Percentiles rank a stretch among this genome's conserved stretches.
phyloP scores from a whole-genome alignment of 35 echinoderm and acorn worm species.

The Eucidaris tribuloides region DNA sequence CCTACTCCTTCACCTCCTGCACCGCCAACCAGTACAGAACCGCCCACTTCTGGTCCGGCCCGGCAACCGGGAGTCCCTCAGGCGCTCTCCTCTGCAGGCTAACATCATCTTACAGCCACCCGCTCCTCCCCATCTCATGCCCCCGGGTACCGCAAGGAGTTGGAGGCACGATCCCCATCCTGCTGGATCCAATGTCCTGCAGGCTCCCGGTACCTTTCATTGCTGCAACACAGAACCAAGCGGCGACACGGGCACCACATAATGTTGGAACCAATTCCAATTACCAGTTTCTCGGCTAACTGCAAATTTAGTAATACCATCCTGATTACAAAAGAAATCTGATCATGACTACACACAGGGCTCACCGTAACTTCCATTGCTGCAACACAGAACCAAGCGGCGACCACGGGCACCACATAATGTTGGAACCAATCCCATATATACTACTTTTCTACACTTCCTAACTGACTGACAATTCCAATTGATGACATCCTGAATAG shows the following conservation, averaged over 20 bases:
- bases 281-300: too few species aligned
- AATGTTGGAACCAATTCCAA: too few species aligned
- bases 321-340: constrained; percentile 66
- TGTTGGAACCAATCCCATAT: too few species aligned
- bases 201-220: constrained; percentile 71
- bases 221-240: constrained; percentile 28
- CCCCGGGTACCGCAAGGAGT: background rate
- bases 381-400: constrained; percentile 32
- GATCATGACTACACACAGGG: constrained; percentile 74
- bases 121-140: constrained; percentile 54
- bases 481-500: too few species aligned
- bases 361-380: constrained; percentile 63
- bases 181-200: constrained; percentile 80
- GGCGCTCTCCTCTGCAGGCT: constrained; percentile 27
- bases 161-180: constrained; percentile 60
- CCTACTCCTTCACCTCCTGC: background rate
- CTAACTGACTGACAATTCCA: too few species aligned
- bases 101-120: constrained; percentile 98
- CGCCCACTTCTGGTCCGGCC: background rate
- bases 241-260: constrained; percentile 44
- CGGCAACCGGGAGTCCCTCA: background rate
- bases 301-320: too few species aligned
- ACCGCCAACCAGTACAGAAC: background rate
- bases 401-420: constrained; percentile 37
- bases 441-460: too few species aligned